A percentile compares a stretch with the other conserved stretches of the same genome.
phyloP scores from a whole-genome alignment of 2,888 invertebrate genomes.

The Andrena flavipes region DNA sequence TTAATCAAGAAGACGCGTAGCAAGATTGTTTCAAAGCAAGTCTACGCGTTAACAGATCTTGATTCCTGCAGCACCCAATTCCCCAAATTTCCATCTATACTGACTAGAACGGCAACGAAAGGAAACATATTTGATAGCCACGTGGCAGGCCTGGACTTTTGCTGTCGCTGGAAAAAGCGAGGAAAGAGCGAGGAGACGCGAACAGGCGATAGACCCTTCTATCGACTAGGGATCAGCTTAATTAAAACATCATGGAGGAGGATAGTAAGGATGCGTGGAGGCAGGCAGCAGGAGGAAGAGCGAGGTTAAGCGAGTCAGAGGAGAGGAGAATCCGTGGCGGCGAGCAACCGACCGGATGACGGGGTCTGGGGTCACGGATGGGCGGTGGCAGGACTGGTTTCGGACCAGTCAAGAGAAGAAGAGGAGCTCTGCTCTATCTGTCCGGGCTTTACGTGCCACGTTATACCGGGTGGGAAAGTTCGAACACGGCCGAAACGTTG shows the following conservation, averaged over 20 bases:
- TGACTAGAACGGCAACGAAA: too few species aligned
- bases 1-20: neutral
- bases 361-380: constrained; percentile 83
- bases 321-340: constrained; percentile 55
- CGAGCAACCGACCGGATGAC: constrained; percentile 81
- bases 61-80: too few species aligned
- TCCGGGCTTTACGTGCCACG: constrained; percentile 72
- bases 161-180: neutral
- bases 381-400: constrained; percentile 83
- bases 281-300: constrained; percentile 53
- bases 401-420: constrained; percentile 78
- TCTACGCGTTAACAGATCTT: too few species aligned
- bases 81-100: too few species aligned
- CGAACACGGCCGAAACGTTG: constrained; percentile 42
- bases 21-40: neutral
- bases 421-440: constrained; percentile 76
- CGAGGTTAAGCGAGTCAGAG: constrained; percentile 62
- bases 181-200: neutral
- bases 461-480: constrained; percentile 76
- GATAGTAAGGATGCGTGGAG: constrained; percentile 13
- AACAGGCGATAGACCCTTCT: constrained; percentile 10
- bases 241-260: constrained; percentile 66
- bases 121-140: too few species aligned
- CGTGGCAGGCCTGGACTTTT: neutral
- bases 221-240: constrained; percentile 57